phyloP scores from a whole-genome alignment of 1,140 invertebrate genomes.

The Lerema accius region DNA sequence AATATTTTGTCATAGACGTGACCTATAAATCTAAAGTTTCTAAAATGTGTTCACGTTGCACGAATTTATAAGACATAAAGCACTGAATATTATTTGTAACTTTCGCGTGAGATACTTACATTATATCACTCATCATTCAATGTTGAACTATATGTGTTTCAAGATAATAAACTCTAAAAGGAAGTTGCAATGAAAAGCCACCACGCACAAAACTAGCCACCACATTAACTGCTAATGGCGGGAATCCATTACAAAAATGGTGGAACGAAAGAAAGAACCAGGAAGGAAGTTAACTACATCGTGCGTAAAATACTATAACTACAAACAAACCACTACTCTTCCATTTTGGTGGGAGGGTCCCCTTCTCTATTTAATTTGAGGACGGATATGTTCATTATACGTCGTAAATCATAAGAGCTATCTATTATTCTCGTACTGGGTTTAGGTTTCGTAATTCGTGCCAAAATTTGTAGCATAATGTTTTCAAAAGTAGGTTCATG shows the following conservation, averaged over 20 bases:
- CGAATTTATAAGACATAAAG: too few relatives aligned
- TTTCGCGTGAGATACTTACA: too few relatives aligned
- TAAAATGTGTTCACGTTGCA: too few relatives aligned
- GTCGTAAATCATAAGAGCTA: background rate
- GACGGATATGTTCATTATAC: background rate
- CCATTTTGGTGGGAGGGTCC: too few relatives aligned
- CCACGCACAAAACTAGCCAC: slow-evolving; percentile 14
- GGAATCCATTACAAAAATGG: slow-evolving; percentile 35
- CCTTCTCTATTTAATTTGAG: background rate
- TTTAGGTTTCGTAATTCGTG: too few relatives aligned
- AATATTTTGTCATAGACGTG: too few relatives aligned
- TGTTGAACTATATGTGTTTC: slow-evolving; percentile 10
- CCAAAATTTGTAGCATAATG: too few relatives aligned
- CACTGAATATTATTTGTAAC: too few relatives aligned
- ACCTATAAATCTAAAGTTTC: too few relatives aligned
- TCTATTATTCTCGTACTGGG: background rate
- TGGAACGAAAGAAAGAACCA: slow-evolving; percentile 17
- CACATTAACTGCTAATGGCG: slow-evolving; percentile 29
- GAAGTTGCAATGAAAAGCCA: slow-evolving; percentile 13
- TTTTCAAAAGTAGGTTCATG: too few relatives aligned
- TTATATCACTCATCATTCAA: background rate
- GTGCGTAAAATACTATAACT: slow-evolving; percentile 2
- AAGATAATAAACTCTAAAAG: slow-evolving; percentile 11
- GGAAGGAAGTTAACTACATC: slow-evolving; percentile 4
- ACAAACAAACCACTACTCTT: background rate